Percentiles rank a stretch among this genome's conserved stretches.
Evolutionary conservation across 2,888 invertebrate species (phyloP).

Genomic region (Hemicrepidius hirtus): DNA sequence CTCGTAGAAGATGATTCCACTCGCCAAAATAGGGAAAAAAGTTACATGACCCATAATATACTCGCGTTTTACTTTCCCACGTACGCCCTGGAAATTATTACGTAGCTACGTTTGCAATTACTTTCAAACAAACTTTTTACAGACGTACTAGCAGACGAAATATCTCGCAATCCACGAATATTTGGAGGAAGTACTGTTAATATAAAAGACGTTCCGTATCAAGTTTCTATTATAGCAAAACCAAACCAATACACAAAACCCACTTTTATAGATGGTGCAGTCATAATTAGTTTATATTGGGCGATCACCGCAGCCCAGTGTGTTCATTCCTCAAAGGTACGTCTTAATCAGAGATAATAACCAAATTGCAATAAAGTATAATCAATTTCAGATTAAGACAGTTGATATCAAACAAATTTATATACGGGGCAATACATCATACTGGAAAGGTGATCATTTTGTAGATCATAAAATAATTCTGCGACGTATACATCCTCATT

Average conservation of each 20-base stretch:
- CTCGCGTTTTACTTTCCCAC: no score
- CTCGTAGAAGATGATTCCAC: no score
- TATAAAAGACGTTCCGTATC: background rate
- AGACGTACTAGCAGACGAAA: no score
- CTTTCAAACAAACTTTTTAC: no score
- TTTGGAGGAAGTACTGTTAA: no score
- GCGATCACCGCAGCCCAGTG: constrained; percentile 16
- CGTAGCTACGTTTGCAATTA: no score
- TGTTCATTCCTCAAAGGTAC: background rate
- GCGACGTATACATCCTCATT: background rate
- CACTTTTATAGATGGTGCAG: background rate
- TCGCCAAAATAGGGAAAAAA: no score
- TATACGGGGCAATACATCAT: background rate
- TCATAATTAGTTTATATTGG: constrained; percentile 11
- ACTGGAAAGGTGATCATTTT: background rate
- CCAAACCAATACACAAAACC: background rate
- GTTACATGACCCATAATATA: no score
- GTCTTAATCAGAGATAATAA: background rate
- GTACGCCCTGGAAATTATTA: no score
- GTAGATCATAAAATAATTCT: background rate
- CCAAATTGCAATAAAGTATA: no score
- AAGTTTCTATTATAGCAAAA: background rate
- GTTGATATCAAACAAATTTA: background rate
- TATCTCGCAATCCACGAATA: no score
- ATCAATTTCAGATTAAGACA: background rate